phyloP scores from a whole-genome alignment of 1,140 invertebrate species.

The Theocolax elegans region DNA sequence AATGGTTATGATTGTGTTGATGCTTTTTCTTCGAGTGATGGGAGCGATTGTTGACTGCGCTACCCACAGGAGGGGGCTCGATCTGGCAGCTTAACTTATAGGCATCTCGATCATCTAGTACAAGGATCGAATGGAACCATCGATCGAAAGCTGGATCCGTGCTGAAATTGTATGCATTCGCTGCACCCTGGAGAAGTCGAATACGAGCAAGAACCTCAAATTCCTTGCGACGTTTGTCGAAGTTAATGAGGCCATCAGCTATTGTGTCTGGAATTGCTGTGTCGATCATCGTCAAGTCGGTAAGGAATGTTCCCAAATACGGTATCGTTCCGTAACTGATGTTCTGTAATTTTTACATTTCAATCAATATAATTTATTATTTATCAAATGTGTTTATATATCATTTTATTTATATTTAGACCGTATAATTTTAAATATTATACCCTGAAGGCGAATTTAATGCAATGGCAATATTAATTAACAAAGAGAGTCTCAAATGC shows the following conservation, averaged over 20 bases:
- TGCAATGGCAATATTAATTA: background rate
- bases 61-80: conserved; percentile 74
- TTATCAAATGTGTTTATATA: no score
- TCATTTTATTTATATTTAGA: no score
- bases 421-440: conserved; percentile 4
- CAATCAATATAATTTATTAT: no score
- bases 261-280: conserved; percentile 93
- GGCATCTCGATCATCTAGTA: conserved; percentile 90
- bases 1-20: conserved; percentile 50
- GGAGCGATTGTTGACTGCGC: conserved; percentile 57
- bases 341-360: no score
- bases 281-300: conserved; percentile 99
- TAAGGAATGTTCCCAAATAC: conserved; percentile 97
- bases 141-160: conserved; percentile 86
- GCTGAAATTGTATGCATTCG: conserved; percentile 92
- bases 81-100: conserved; percentile 92
- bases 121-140: conserved; percentile 92
- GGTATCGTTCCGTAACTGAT: conserved; percentile 96
- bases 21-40: conserved; percentile 58
- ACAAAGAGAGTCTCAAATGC: no score
- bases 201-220: conserved; percentile 99
- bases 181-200: conserved; percentile 95
- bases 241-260: conserved; percentile 92
- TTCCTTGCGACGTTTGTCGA: conserved; percentile 97
- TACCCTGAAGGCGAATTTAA: background rate